Evolutionary conservation across 2,888 invertebrate species (phyloP).

Genomic region (Mythimna loreyi): DNA sequence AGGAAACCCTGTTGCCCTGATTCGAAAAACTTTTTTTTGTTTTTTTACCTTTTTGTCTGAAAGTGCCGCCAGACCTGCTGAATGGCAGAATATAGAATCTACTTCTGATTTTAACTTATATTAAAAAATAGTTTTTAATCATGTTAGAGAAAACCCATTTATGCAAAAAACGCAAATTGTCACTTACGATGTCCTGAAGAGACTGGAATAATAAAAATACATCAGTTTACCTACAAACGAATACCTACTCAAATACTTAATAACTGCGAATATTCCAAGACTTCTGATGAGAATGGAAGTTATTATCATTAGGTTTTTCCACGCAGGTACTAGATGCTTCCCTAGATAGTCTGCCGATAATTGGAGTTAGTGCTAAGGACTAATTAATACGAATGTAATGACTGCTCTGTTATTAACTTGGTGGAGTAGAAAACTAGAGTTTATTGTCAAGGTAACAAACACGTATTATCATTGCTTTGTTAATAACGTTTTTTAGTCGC

Average conservation of each 20-base stretch:
- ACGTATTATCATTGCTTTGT: too few relatives aligned
- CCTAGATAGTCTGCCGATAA: constrained; percentile 19
- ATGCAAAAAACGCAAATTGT: too few relatives aligned
- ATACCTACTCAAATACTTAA: constrained; percentile 1
- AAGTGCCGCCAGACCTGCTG: too few relatives aligned
- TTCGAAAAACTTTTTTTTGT: too few relatives aligned
- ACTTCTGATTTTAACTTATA: too few relatives aligned
- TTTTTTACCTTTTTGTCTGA: too few relatives aligned
- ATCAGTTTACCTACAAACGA: neutral
- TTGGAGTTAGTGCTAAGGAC: constrained; percentile 15
- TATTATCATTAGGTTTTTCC: constrained; percentile 29
- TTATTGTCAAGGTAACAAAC: neutral
- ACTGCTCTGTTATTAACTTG: constrained; percentile 17
- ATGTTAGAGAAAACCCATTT: too few relatives aligned
- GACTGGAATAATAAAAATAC: neutral
- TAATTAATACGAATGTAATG: constrained; percentile 29
- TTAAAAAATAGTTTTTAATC: too few relatives aligned
- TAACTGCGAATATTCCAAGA: constrained; percentile 15
- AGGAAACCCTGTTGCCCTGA: too few relatives aligned
- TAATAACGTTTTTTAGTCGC: too few relatives aligned
- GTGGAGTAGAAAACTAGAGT: neutral
- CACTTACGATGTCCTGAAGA: too few relatives aligned
- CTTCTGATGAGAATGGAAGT: constrained; percentile 25
- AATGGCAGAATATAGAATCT: too few relatives aligned
- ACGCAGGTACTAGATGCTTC: constrained; percentile 26